A percentile compares a stretch with the other conserved stretches of the same genome.
phyloP scores from a whole-genome alignment of 2,113 vertebrate species.

The Brachypodius melanocephalos region DNA sequence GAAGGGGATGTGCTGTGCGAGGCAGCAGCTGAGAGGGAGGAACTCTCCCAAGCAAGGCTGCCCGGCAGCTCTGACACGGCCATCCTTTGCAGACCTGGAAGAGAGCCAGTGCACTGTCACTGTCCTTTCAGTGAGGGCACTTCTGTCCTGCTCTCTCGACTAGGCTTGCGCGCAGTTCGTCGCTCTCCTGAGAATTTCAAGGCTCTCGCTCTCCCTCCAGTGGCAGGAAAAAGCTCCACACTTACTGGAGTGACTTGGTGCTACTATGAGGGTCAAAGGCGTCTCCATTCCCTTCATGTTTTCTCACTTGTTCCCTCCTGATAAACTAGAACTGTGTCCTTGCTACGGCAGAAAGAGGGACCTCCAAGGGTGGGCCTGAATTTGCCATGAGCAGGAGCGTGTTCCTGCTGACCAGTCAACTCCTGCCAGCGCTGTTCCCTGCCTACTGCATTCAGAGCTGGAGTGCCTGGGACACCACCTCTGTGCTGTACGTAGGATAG shows the following conservation, averaged over 20 bases:
- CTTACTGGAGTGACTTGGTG: neutral
- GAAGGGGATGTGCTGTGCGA: neutral
- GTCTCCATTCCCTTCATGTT: neutral
- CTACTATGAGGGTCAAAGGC: neutral
- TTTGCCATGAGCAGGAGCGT: neutral
- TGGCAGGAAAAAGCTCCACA: neutral
- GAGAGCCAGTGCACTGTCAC: neutral
- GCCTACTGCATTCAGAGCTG: neutral
- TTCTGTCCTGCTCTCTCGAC: neutral
- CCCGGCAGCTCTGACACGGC: neutral
- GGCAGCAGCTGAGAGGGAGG: neutral
- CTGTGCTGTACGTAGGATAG: neutral
- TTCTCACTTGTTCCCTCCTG: neutral
- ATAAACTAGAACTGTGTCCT: neutral
- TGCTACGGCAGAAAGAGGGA: neutral
- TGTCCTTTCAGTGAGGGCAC: neutral
- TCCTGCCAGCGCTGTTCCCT: neutral
- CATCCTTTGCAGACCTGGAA: neutral
- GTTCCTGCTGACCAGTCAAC: neutral
- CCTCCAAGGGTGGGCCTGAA: neutral
- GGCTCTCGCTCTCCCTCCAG: slow-evolving; percentile 44
- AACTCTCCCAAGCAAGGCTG: neutral
- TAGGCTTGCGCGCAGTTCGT: fast-evolving
- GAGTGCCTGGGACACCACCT: neutral
- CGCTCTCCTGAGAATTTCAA: neutral